Conservation (phyloP, 2,888 invertebrate genomes). For the Pachliopta kotzebuea region DNA sequence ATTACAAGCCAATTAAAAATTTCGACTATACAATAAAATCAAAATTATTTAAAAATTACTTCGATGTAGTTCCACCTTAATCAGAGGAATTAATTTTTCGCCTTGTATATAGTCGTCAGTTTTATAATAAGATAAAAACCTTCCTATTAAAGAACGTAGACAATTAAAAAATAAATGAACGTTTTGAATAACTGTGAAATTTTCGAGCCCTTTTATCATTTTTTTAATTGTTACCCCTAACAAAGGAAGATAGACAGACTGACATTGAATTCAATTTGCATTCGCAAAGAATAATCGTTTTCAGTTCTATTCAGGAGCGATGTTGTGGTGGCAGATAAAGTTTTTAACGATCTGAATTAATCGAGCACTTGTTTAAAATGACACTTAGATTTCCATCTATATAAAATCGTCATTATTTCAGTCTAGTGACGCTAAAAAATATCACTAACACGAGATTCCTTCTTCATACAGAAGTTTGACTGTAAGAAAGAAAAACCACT, state of each 20-base stretch:
- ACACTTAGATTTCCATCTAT: not conserved
- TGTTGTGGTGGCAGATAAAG: constrained; percentile 33
- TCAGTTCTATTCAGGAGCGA: constrained; percentile 38
- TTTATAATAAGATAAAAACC: not conserved
- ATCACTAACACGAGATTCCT: too few relatives aligned
- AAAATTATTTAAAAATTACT: too few relatives aligned
- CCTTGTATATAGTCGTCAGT: not conserved
- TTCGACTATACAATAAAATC: too few relatives aligned
- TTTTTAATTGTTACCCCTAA: constrained; percentile 60
- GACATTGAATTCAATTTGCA: constrained; percentile 46
- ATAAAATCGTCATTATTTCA: too few relatives aligned
- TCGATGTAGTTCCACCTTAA: not conserved
- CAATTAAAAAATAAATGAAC: constrained; percentile 22
- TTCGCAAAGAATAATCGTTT: constrained; percentile 48
- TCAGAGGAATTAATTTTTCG: not conserved
- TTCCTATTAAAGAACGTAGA: not conserved
- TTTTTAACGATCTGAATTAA: constrained; percentile 35
- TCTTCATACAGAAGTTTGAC: too few relatives aligned
- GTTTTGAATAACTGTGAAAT: constrained; percentile 27
- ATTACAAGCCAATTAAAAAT: too few relatives aligned
- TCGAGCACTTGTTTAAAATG: constrained; percentile 13
- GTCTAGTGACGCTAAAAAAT: too few relatives aligned
- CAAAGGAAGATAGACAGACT: constrained; percentile 60
- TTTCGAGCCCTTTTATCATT: constrained; percentile 36
- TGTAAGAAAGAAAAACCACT: too few relatives aligned